Evolutionary conservation across 2,888 invertebrate species (phyloP).

Genomic region (Hyposoter didymator): DNA sequence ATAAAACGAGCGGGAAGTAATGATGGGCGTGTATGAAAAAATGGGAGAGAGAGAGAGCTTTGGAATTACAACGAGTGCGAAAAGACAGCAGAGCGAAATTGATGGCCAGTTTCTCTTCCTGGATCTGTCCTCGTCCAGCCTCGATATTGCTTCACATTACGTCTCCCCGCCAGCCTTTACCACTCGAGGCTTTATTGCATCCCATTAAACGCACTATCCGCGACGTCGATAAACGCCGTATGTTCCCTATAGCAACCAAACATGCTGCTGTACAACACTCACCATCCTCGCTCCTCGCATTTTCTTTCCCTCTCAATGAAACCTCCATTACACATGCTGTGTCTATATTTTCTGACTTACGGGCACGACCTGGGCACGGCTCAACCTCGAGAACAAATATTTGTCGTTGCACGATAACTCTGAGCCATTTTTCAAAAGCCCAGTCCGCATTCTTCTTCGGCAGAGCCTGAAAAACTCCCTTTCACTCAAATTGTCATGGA

Average conservation of each 20-base stretch:
- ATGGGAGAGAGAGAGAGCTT: constrained; percentile 14
- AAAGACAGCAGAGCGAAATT: constrained; percentile 26
- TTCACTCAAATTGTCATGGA: not conserved
- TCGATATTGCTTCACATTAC: constrained; percentile 18
- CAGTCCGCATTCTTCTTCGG: not conserved
- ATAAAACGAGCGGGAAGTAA: constrained; percentile 46
- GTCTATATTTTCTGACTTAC: constrained; percentile 26
- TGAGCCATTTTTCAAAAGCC: constrained; percentile 15
- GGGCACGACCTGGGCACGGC: constrained; percentile 68
- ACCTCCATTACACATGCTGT: constrained; percentile 20
- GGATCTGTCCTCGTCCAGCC: constrained; percentile 44
- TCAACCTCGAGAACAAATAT: constrained; percentile 66
- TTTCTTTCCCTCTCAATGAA: constrained; percentile 53
- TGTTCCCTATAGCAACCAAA: constrained; percentile 37
- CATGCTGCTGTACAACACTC: constrained; percentile 37
- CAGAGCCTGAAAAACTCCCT: constrained; percentile 1
- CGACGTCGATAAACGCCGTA: constrained; percentile 35
- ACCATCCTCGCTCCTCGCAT: constrained; percentile 30
- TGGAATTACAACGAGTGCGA: constrained; percentile 21
- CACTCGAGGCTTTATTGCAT: constrained; percentile 57
- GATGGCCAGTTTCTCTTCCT: constrained; percentile 51
- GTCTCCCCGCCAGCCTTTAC: constrained; percentile 7
- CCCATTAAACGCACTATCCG: constrained; percentile 58
- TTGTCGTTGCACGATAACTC: constrained; percentile 62
- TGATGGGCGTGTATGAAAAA: constrained; percentile 24